These are phyloP conservation scores for Drosophila sordidapex DNA, from an alignment of 2,888 invertebrate genomes.

Conservation along the genomic window DNA sequence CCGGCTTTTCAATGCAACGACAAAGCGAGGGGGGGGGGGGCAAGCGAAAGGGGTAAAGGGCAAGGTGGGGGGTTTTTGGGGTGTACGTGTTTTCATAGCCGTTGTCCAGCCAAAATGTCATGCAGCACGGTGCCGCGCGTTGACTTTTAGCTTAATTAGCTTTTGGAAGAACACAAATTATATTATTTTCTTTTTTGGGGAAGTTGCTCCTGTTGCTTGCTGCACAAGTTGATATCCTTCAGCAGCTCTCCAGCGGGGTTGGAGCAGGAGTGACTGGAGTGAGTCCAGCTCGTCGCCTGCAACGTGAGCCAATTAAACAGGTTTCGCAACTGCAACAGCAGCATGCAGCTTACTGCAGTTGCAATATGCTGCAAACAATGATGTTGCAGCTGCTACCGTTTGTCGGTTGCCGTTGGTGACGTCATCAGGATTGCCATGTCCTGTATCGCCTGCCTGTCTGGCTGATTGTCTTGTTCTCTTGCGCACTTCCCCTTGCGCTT, in stretches of 20 bases:
- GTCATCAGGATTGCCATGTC: not conserved
- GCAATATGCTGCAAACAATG: conserved; percentile 64
- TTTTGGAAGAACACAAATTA: conserved; percentile 61
- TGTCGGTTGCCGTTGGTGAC: conserved; percentile 6
- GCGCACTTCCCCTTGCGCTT: conserved; percentile 57
- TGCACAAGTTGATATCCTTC: conserved; percentile 33
- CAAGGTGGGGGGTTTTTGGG: not conserved
- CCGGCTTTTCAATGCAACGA: conserved; percentile 48
- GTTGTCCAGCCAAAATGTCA: conserved; percentile 40
- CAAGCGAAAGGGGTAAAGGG: not conserved
- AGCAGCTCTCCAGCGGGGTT: conserved; percentile 13
- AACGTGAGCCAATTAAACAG: conserved; percentile 61
- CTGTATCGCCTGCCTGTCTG: not conserved
- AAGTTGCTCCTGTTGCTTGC: not conserved
- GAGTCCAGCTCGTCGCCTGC: conserved; percentile 21
- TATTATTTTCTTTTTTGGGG: conserved; percentile 24
- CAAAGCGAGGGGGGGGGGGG: not conserved
- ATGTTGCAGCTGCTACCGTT: conserved; percentile 25
- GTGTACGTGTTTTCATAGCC: conserved; percentile 15
- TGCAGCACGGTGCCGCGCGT: conserved; percentile 51
- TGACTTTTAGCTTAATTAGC: conserved; percentile 78
- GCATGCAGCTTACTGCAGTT: conserved; percentile 27
- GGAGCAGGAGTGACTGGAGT: conserved; percentile 4
- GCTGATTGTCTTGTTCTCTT: conserved; percentile 51
- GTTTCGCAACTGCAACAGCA: conserved; percentile 27